phyloP scores from a whole-genome alignment of 1,140 invertebrate species.

The Drosophila aff. region DNA sequence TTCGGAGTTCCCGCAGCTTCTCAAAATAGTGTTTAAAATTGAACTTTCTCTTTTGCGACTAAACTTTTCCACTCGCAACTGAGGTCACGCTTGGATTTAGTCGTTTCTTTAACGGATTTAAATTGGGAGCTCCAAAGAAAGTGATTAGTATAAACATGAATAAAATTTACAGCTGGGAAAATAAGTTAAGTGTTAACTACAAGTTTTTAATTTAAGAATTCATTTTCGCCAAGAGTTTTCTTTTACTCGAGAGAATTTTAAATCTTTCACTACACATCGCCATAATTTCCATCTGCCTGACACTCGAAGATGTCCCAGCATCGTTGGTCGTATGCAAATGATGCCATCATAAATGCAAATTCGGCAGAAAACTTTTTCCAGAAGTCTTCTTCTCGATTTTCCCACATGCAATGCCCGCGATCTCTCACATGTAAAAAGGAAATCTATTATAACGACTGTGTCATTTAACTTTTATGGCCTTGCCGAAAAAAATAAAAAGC shows the following conservation, averaged over 20 bases:
- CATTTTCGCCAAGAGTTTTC: no score
- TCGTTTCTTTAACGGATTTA: constrained; percentile 3
- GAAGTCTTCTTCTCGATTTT: constrained; percentile 50
- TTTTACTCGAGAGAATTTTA: neutral
- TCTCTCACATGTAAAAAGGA: constrained; percentile 11
- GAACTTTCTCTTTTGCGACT: constrained; percentile 41
- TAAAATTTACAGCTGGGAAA: neutral
- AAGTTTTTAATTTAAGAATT: neutral
- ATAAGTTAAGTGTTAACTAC: neutral
- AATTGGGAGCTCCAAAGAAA: constrained; percentile 9
- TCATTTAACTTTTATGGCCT: constrained; percentile 44
- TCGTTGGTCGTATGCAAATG: constrained; percentile 59
- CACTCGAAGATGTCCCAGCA: constrained; percentile 14
- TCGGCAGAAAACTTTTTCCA: constrained; percentile 40
- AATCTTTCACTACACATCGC: neutral
- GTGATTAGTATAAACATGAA: neutral
- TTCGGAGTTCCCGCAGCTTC: constrained; percentile 44
- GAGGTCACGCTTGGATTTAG: constrained; percentile 15
- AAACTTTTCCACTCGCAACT: constrained; percentile 17
- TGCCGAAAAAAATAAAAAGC: constrained; percentile 7
- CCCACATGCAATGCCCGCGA: constrained; percentile 25
- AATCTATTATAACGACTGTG: constrained; percentile 51
- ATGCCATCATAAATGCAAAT: constrained; percentile 72
- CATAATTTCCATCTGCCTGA: constrained; percentile 26
- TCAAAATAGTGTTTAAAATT: constrained; percentile 20